A percentile compares a stretch with the other conserved stretches of the same genome.
phyloP scores from a whole-genome alignment of 2,888 invertebrate species.

The Volucella zonaria region DNA sequence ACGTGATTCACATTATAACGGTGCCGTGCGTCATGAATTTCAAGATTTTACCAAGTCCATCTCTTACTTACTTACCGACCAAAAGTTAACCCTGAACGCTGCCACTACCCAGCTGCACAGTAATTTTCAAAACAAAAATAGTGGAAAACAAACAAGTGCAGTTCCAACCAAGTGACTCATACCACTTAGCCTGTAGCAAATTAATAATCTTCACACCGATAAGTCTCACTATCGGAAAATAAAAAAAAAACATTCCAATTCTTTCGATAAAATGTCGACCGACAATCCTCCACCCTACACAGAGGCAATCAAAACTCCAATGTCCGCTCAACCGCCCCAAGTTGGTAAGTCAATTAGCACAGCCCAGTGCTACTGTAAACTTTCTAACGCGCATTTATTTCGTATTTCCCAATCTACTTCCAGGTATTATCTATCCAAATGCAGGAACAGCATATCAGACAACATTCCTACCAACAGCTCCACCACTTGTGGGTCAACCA shows the following conservation, averaged over 20 bases:
- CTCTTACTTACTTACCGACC: slow-evolving; percentile 13
- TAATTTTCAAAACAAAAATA: slow-evolving; percentile 45
- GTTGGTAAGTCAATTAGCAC: slow-evolving; percentile 66
- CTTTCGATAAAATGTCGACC: slow-evolving; percentile 74
- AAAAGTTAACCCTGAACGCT: background rate
- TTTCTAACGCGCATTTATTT: background rate
- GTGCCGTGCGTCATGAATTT: too few relatives aligned
- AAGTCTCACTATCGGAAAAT: background rate
- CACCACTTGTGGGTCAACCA: slow-evolving; percentile 33
- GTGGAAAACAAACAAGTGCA: slow-evolving; percentile 68
- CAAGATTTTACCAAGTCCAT: background rate
- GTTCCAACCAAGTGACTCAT: slow-evolving; percentile 56
- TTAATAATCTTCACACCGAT: slow-evolving; percentile 12
- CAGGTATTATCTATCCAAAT: slow-evolving; percentile 73
- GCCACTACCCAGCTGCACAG: slow-evolving; percentile 32
- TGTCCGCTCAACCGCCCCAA: slow-evolving; percentile 58
- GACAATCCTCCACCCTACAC: slow-evolving; percentile 85
- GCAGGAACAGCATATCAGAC: slow-evolving; percentile 58
- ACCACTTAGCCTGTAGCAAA: slow-evolving; percentile 19
- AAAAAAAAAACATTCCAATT: slow-evolving; percentile 13
- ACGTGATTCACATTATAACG: too few relatives aligned
- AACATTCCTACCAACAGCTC: slow-evolving; percentile 55
- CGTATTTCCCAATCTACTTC: background rate
- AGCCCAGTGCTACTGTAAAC: too few relatives aligned
- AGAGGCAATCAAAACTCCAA: slow-evolving; percentile 78